Percentiles rank a stretch among this genome's conserved stretches.
Evolutionary conservation across 2,113 vertebrate genomes (phyloP).

Genomic region (Stegastes partitus): DNA sequence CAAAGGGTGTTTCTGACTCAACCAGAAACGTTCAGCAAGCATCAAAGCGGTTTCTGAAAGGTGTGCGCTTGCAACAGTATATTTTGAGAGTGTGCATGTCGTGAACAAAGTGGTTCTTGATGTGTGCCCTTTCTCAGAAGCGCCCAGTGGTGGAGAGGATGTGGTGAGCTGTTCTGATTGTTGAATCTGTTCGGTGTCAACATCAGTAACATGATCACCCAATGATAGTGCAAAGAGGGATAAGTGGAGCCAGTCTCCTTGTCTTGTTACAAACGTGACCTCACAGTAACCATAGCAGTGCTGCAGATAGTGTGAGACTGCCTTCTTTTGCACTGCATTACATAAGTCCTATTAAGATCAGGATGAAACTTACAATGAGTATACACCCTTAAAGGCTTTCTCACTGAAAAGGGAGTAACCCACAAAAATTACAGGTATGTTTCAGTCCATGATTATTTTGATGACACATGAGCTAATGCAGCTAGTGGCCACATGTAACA

Average conservation of each 20-base stretch:
- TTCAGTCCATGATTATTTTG: constrained; percentile 27
- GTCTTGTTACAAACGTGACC: constrained; percentile 6
- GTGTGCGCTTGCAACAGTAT: constrained; percentile 16
- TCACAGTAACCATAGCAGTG: not conserved
- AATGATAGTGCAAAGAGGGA: constrained; percentile 11
- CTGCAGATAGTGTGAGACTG: not conserved
- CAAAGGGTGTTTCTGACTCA: not conserved
- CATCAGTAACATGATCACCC: constrained; percentile 37
- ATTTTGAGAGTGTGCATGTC: not conserved
- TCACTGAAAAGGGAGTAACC: constrained; percentile 51
- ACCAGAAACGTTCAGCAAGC: not conserved
- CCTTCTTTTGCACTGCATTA: no score
- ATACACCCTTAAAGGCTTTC: not conserved
- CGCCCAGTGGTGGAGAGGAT: constrained; percentile 62
- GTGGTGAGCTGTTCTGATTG: constrained; percentile 67
- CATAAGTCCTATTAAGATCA: no score
- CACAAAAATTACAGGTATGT: constrained; percentile 45
- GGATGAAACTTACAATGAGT: not conserved
- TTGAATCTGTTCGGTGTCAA: constrained; percentile 49
- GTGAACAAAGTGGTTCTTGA: constrained; percentile 32
- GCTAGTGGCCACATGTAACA: not conserved
- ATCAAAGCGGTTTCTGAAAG: constrained; percentile 11
- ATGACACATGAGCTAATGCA: constrained; percentile 46
- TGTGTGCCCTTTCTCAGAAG: constrained; percentile 13
- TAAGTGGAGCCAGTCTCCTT: not conserved